A percentile compares a stretch with the other conserved stretches of the same genome.
Evolutionary conservation across 2,113 vertebrate species (phyloP).

Genomic region (Tamias sibiricus): DNA sequence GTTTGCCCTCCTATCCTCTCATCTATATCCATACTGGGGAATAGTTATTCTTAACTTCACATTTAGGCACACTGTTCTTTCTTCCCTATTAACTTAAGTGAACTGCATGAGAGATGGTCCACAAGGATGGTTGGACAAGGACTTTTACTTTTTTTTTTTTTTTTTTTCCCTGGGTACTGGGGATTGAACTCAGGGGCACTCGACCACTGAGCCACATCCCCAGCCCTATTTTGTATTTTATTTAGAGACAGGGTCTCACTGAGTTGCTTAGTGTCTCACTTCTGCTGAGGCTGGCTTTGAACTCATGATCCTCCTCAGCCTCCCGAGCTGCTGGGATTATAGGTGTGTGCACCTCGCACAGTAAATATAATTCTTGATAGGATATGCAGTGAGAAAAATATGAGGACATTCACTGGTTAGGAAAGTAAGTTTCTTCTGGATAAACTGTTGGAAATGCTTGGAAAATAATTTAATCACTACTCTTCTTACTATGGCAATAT

Average conservation of each 20-base stretch:
- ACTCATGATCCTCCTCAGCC: too few species aligned
- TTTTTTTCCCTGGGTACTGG: too few species aligned
- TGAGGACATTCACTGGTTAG: neutral
- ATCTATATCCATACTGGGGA: slow-evolving; percentile 59
- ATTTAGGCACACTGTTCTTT: slow-evolving; percentile 62
- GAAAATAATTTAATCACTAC: too few species aligned
- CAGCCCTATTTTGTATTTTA: too few species aligned
- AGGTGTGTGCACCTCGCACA: too few species aligned
- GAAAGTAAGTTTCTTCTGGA: neutral
- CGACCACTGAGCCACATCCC: too few species aligned
- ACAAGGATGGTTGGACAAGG: slow-evolving; percentile 75
- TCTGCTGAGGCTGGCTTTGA: too few species aligned
- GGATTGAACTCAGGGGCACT: too few species aligned
- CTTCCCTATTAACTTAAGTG: slow-evolving; percentile 69
- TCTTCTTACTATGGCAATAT: neutral
- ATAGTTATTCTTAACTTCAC: slow-evolving; percentile 80
- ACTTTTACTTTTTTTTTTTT: slow-evolving; percentile 72
- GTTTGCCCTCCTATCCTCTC: slow-evolving; percentile 48
- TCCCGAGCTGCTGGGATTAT: too few species aligned
- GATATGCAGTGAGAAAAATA: neutral
- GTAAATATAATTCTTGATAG: neutral
- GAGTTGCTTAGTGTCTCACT: too few species aligned
- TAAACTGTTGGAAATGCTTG: too few species aligned
- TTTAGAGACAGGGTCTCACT: too few species aligned
- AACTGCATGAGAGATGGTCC: slow-evolving; percentile 63